phyloP scores from a whole-genome alignment of 2,797 vertebrate species.

The Pteronotus mesoamericanus region DNA sequence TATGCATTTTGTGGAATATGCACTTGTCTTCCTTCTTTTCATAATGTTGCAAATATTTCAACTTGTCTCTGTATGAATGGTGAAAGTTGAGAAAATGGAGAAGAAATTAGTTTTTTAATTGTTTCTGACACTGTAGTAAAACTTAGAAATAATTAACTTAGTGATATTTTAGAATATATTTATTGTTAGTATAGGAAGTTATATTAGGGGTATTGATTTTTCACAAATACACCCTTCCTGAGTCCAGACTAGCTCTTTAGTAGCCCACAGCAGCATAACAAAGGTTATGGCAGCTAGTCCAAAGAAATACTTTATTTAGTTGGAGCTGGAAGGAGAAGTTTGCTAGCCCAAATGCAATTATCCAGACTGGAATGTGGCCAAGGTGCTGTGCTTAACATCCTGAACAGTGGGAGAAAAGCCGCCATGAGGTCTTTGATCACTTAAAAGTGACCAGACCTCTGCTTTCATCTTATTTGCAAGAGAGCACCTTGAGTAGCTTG shows the following conservation, averaged over 20 bases:
- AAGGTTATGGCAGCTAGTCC: conserved; percentile 39
- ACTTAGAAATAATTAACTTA: not conserved
- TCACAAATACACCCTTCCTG: conserved; percentile 17
- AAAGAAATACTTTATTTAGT: conserved; percentile 59
- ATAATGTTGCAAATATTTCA: not conserved
- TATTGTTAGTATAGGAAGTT: conserved; percentile 20
- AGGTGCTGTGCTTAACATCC: conserved; percentile 3
- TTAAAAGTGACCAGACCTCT: not conserved
- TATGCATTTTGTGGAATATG: not conserved
- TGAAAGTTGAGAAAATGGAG: not conserved
- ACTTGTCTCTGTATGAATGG: not conserved
- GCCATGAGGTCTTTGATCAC: not conserved
- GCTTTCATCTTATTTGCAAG: not conserved
- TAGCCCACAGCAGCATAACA: conserved; percentile 47
- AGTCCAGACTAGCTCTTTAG: conserved; percentile 42
- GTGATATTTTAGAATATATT: conserved; percentile 26
- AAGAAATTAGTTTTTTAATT: conserved; percentile 2
- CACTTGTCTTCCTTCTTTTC: not conserved
- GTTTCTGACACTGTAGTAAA: not conserved
- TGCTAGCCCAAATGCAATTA: conserved; percentile 33
- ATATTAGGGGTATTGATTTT: conserved; percentile 54
- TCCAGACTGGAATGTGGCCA: conserved; percentile 53
- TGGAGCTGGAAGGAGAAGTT: conserved; percentile 39
- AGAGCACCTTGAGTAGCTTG: not conserved
- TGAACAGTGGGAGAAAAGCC: not conserved